Conservation (phyloP, 2,797 vertebrate genomes). For the Sternotherus odoratus region DNA sequence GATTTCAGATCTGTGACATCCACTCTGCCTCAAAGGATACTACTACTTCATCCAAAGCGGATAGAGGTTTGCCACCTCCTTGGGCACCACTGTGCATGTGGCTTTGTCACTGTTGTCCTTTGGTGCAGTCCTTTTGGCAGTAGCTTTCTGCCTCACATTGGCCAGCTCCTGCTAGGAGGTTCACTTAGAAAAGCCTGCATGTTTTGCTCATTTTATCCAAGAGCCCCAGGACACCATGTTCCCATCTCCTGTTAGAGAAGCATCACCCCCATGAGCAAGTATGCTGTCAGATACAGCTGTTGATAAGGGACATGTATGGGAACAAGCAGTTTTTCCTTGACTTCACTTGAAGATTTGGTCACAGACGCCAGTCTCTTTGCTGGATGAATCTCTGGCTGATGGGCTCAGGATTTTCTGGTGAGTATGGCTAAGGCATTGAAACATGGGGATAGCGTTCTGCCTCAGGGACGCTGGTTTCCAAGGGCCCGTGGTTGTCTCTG, state of each 20-base stretch:
- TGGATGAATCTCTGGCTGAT: neutral
- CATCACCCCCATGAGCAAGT: neutral
- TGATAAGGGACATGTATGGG: neutral
- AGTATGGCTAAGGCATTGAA: neutral
- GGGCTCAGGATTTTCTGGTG: neutral
- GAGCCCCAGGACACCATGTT: neutral
- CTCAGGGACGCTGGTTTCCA: neutral
- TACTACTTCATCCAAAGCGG: neutral
- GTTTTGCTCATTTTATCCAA: neutral
- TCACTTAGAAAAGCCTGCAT: neutral
- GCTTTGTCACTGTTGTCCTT: neutral
- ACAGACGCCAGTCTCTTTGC: constrained; percentile 4
- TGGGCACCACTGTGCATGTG: neutral
- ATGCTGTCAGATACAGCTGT: neutral
- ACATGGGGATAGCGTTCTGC: neutral
- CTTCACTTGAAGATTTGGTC: neutral
- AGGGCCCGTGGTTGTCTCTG: neutral
- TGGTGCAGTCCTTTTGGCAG: neutral
- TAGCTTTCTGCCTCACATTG: neutral
- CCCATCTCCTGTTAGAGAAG: neutral
- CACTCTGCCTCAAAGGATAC: neutral
- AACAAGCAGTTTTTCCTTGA: neutral
- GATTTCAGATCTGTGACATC: neutral
- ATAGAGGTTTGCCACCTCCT: neutral
- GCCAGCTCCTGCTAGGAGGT: neutral